Evolutionary conservation across 2,888 invertebrate species (phyloP), one percentile per base, ranked within the genome.

Genomic region (Nesidiocoris tenuis): DNA sequence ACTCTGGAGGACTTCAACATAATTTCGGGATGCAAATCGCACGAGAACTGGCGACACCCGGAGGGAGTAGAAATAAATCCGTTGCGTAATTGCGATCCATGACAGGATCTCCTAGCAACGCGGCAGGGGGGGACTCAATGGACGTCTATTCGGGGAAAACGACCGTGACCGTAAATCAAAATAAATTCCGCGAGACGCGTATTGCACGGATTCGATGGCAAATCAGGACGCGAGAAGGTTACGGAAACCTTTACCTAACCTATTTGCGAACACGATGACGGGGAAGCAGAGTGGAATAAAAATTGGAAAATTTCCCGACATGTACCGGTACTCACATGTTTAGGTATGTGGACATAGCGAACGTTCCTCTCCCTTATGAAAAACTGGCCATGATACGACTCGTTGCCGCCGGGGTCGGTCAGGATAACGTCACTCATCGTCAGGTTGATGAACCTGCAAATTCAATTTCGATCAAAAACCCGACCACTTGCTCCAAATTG

Each of bases 311-410:
- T n/a, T n/a, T n/a, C n/a, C n/a, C n/a, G n/a, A n/a, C n/a, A n/a
- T n/a, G n/a, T n/a, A n/a, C n/a, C n/a, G n/a, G 16, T 56, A 77
- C 79, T 79, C 79, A 82, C 81, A 66, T 81, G 72, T 82, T 87
- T 85, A 39, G 91, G 91, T 79, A 91, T 85, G 81, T 91, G 91
- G 7, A 91, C 86, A 82, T 88, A 89, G 82, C 90, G 86, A 76
- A 91, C 88, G 81, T 89, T 90, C 79, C 90, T 86, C 21, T 86
- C 86, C 74, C 87, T 88, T 21, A 91, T 82, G 83, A 88, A 90
- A 79, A 91, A 86, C 80, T 86, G 84, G 56, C 89, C 87, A 83
- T 88, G 90, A n/a, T 82, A 81, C 81, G 85, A 88, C 82, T 86
- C 86, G 81, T 86, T 85, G 74, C 89, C 89, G 83, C 86, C 85